These are phyloP conservation scores for Drosophila anomalipes DNA, from an alignment of 2,888 invertebrate genomes.

Conservation along the genomic window DNA sequence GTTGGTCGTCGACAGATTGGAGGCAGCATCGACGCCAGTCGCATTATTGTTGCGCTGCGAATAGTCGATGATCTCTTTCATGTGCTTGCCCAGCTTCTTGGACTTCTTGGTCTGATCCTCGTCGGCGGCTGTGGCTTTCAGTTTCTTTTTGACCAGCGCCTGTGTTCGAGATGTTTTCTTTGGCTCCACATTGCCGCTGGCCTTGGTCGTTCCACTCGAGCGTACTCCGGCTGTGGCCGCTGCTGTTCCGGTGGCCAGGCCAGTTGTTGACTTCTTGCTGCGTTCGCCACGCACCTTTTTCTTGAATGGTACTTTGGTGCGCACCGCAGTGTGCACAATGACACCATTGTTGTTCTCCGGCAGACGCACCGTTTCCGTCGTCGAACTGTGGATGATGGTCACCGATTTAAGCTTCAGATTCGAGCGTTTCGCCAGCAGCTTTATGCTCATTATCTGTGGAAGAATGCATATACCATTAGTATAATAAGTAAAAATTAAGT, in stretches of 20 bases:
- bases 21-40: slow-evolving; percentile 60
- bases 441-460: slow-evolving; percentile 91
- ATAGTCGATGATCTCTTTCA: slow-evolving; percentile 92
- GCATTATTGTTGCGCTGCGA: slow-evolving; percentile 76
- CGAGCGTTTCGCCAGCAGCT: slow-evolving; percentile 91
- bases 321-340: slow-evolving; percentile 94
- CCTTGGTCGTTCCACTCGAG: slow-evolving; percentile 63
- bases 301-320: slow-evolving; percentile 94
- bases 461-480: neutral
- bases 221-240: slow-evolving; percentile 66
- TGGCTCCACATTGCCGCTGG: slow-evolving; percentile 47
- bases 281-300: slow-evolving; percentile 89
- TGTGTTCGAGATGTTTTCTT: slow-evolving; percentile 54
- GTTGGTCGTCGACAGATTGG: slow-evolving; percentile 86
- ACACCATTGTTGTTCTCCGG: slow-evolving; percentile 91
- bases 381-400: slow-evolving; percentile 95
- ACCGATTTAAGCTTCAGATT: slow-evolving; percentile 94
- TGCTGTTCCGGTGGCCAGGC: slow-evolving; percentile 25
- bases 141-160: slow-evolving; percentile 58
- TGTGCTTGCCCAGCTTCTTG: slow-evolving; percentile 85
- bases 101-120: slow-evolving; percentile 84
- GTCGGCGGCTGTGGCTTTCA: slow-evolving; percentile 64
- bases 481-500: neutral
- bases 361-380: slow-evolving; percentile 94
- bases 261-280: slow-evolving; percentile 59